Percentiles rank a stretch among this genome's conserved stretches.
These are phyloP conservation scores for Cichlasoma orientale DNA, from an alignment of 2,797 vertebrate genomes.

Conservation along the genomic window DNA sequence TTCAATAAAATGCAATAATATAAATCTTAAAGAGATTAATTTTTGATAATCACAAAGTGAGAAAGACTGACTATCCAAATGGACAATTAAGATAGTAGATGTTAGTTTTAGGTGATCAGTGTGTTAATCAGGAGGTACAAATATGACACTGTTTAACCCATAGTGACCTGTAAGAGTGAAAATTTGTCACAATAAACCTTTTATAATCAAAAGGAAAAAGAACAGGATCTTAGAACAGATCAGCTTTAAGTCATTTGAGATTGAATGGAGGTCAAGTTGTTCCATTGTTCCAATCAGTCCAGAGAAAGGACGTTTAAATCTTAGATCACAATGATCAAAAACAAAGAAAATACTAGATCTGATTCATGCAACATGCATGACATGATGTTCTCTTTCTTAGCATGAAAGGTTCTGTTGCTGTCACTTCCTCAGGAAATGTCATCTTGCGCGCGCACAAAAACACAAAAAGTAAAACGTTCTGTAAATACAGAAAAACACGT, in stretches of 20 bases:
- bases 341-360: neutral
- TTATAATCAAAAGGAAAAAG: neutral
- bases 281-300: neutral
- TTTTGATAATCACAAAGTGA: neutral
- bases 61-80: neutral
- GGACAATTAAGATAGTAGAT: neutral
- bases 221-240: slow-evolving; percentile 4
- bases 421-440: slow-evolving; percentile 72
- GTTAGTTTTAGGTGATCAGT: neutral
- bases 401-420: slow-evolving; percentile 71
- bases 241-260: neutral
- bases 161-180: neutral
- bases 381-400: slow-evolving; percentile 47
- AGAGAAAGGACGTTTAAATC: neutral
- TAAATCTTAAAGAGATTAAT: slow-evolving; percentile 26
- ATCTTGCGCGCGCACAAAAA: neutral
- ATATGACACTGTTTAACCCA: neutral
- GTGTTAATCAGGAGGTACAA: neutral
- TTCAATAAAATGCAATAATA: neutral
- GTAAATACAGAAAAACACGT: slow-evolving; percentile 15
- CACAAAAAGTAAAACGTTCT: slow-evolving; percentile 2
- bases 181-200: neutral
- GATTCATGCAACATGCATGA: slow-evolving; percentile 31
- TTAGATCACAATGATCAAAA: slow-evolving; percentile 6
- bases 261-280: neutral